phyloP scores from a whole-genome alignment of 2,797 vertebrate species.

The Sebastes goodei region DNA sequence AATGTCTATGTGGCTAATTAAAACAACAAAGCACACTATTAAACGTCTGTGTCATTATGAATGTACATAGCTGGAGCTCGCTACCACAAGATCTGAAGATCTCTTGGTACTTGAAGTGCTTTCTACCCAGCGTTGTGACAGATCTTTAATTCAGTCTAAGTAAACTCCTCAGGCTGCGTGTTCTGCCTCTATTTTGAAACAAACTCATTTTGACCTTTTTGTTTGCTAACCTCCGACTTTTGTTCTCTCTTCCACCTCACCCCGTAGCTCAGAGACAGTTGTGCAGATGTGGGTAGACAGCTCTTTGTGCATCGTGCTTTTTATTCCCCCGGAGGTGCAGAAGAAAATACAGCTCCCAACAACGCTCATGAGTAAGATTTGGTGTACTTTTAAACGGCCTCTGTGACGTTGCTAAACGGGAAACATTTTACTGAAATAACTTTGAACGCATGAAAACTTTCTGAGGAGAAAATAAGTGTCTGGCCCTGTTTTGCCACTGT shows the following conservation, averaged over 20 bases:
- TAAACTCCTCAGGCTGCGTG: conserved; percentile 17
- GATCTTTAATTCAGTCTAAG: conserved; percentile 38
- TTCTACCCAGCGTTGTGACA: conserved; percentile 27
- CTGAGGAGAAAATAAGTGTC: background rate
- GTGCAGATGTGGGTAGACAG: conserved; percentile 59
- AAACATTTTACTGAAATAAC: conserved; percentile 29
- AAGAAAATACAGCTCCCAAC: conserved; percentile 29
- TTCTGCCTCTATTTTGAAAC: conserved; percentile 32
- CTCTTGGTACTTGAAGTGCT: background rate
- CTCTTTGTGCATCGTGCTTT: conserved; percentile 36
- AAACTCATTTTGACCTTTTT: conserved; percentile 61
- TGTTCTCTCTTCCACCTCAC: conserved; percentile 13
- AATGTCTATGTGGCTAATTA: conserved; percentile 3
- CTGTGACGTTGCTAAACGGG: conserved; percentile 26
- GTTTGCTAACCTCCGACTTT: conserved; percentile 48
- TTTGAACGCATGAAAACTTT: conserved; percentile 24
- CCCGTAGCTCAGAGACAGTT: conserved; percentile 34
- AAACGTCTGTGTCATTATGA: background rate
- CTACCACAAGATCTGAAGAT: conserved; percentile 1
- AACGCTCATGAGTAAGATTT: conserved; percentile 33
- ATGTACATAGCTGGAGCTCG: background rate
- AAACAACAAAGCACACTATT: background rate
- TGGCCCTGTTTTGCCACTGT: conserved; percentile 15
- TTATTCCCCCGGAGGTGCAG: conserved; percentile 38
- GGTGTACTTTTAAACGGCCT: conserved; percentile 39